A percentile compares a stretch with the other conserved stretches of the same genome.
Conservation (phyloP, 2,888 invertebrate species). For the Xylota segnis region DNA sequence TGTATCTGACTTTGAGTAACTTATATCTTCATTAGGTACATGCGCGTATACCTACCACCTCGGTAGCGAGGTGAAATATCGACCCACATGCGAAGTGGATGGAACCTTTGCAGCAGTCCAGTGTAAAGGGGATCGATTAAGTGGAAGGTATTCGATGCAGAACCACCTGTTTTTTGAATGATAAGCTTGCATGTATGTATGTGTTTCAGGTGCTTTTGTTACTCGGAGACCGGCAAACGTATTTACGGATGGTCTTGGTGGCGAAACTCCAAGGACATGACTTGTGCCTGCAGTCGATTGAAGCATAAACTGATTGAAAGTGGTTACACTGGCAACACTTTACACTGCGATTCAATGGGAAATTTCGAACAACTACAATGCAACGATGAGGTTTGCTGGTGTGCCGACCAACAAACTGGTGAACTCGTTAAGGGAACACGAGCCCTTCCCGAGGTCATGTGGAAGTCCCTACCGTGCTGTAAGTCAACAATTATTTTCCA, state of each 20-base stretch:
- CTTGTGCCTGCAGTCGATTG: constrained; percentile 87
- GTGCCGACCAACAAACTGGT: constrained; percentile 87
- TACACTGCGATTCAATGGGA: constrained; percentile 88
- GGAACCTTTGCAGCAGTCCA: constrained; percentile 87
- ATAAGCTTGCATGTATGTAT: neutral
- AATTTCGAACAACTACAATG: constrained; percentile 90
- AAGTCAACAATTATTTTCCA: constrained; percentile 81
- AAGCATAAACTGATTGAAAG: constrained; percentile 85
- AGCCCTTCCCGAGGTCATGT: constrained; percentile 86
- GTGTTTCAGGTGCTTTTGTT: constrained; percentile 89
- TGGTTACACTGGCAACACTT: constrained; percentile 85
- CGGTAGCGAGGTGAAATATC: constrained; percentile 77
- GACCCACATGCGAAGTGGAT: constrained; percentile 86
- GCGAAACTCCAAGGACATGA: constrained; percentile 86
- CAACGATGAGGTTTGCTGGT: constrained; percentile 89
- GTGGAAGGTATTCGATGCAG: constrained; percentile 85
- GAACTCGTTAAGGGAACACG: constrained; percentile 85
- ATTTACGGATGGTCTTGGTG: constrained; percentile 89
- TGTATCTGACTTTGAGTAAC: neutral
- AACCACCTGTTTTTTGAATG: constrained; percentile 2
- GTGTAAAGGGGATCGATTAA: constrained; percentile 88
- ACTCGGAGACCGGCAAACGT: constrained; percentile 86
- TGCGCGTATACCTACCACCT: constrained; percentile 78
- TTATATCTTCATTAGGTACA: constrained; percentile 60
- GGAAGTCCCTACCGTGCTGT: constrained; percentile 88